A percentile compares a stretch with the other conserved stretches of the same genome.
Evolutionary conservation across 2,888 invertebrate genomes (phyloP).

Genomic region (Bombylius major): DNA sequence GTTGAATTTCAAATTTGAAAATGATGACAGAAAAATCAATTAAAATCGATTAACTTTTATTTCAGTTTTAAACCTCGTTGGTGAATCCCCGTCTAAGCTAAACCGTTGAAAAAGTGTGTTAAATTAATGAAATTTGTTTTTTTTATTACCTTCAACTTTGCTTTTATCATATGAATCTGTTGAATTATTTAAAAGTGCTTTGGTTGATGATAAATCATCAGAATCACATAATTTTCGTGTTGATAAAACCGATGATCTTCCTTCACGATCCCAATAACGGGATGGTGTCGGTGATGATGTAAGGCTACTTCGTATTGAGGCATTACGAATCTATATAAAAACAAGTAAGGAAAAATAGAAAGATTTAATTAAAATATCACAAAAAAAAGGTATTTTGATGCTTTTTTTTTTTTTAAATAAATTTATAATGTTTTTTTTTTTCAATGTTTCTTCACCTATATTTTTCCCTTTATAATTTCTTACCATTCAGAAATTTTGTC

Average conservation of each 20-base stretch:
- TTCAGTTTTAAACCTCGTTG: too few relatives aligned
- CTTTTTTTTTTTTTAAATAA: background rate
- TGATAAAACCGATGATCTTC: conserved; percentile 20
- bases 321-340: conserved; percentile 24
- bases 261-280: conserved; percentile 33
- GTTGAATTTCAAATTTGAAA: too few relatives aligned
- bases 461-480: too few relatives aligned
- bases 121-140: background rate
- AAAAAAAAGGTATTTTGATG: too few relatives aligned
- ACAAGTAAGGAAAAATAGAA: background rate
- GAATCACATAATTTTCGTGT: conserved; percentile 8
- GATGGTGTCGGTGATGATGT: conserved; percentile 32
- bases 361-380: too few relatives aligned
- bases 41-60: too few relatives aligned
- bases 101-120: too few relatives aligned
- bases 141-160: conserved; percentile 26
- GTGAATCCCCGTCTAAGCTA: too few relatives aligned
- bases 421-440: too few relatives aligned
- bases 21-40: too few relatives aligned
- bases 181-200: conserved; percentile 20
- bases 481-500: too few relatives aligned
- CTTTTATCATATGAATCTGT: conserved; percentile 24
- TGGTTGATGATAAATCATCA: conserved; percentile 20
- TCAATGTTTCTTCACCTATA: too few relatives aligned
- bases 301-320: conserved; percentile 26